Percentiles rank a stretch among this genome's conserved stretches.
Conservation (phyloP, 2,113 vertebrate species). For the Dipodomys spectabilis region DNA sequence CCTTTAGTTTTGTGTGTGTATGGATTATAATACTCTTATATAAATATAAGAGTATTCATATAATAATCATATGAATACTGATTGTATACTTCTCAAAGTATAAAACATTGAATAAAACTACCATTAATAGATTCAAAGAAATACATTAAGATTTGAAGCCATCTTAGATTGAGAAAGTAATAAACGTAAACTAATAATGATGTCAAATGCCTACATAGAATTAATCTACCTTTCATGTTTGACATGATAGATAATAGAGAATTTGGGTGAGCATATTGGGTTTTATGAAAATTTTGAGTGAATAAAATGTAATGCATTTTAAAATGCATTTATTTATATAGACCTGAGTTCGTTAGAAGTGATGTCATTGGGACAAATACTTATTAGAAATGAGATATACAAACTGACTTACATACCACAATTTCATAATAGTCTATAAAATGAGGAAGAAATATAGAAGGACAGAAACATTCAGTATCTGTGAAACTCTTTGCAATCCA, state of each 20-base stretch:
- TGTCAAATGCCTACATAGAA: conserved; percentile 17
- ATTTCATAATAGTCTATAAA: not conserved
- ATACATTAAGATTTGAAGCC: conserved; percentile 45
- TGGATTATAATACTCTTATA: conserved; percentile 38
- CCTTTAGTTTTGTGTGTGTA: conserved; percentile 13
- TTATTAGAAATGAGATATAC: not conserved
- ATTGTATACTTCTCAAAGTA: not conserved
- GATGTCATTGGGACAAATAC: too few relatives aligned
- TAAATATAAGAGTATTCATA: not conserved
- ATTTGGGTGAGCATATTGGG: not conserved
- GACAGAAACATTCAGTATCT: conserved; percentile 14
- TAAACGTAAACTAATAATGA: conserved; percentile 38
- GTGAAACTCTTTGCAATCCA: not conserved
- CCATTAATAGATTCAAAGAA: conserved; percentile 25
- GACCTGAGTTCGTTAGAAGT: not conserved
- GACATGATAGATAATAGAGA: not conserved
- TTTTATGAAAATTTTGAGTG: not conserved
- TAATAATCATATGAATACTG: not conserved
- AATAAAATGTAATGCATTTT: not conserved
- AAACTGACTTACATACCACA: not conserved
- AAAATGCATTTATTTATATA: not conserved
- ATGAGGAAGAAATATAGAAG: not conserved
- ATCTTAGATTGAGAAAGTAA: conserved; percentile 23
- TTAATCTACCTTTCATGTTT: conserved; percentile 46
- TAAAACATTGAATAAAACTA: conserved; percentile 49